A percentile compares a stretch with the other conserved stretches of the same genome.
phyloP scores from a whole-genome alignment of 2,797 vertebrate genomes.

The Enteromius fasciolatus region DNA sequence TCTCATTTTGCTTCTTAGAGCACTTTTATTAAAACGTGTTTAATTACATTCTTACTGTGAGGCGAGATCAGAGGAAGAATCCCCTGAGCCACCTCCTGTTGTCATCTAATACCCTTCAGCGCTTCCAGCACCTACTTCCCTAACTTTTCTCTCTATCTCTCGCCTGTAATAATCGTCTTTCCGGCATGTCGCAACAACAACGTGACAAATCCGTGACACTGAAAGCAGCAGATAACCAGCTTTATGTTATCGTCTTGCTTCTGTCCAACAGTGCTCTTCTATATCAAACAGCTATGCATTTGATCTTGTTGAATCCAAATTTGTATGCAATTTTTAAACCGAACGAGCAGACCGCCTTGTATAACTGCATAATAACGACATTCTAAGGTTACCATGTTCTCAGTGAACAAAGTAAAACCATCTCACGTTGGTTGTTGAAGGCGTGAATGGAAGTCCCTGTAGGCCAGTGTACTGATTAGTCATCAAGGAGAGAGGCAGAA shows the following conservation, averaged over 20 bases:
- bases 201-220: constrained; percentile 44
- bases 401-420: constrained; percentile 6
- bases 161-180: constrained; percentile 45
- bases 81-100: constrained; percentile 49
- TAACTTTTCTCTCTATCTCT: constrained; percentile 35
- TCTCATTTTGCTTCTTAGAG: constrained; percentile 35
- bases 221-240: constrained; percentile 47
- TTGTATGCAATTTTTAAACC: constrained; percentile 16
- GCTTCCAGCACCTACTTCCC: constrained; percentile 43
- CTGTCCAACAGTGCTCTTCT: constrained; percentile 19
- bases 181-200: constrained; percentile 15
- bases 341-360: constrained; percentile 6
- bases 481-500: constrained; percentile 49
- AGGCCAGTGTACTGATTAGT: constrained; percentile 51
- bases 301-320: constrained; percentile 34
- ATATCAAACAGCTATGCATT: constrained; percentile 32
- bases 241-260: constrained; percentile 41
- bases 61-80: constrained; percentile 54
- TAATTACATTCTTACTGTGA: constrained; percentile 61
- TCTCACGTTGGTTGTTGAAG: not conserved
- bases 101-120: constrained; percentile 55
- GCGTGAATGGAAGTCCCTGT: constrained; percentile 36
- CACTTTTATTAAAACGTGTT: constrained; percentile 49
- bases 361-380: constrained; percentile 8
- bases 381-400: not conserved